phyloP scores from a whole-genome alignment of 2,113 vertebrate genomes.

The Abramis brama region DNA sequence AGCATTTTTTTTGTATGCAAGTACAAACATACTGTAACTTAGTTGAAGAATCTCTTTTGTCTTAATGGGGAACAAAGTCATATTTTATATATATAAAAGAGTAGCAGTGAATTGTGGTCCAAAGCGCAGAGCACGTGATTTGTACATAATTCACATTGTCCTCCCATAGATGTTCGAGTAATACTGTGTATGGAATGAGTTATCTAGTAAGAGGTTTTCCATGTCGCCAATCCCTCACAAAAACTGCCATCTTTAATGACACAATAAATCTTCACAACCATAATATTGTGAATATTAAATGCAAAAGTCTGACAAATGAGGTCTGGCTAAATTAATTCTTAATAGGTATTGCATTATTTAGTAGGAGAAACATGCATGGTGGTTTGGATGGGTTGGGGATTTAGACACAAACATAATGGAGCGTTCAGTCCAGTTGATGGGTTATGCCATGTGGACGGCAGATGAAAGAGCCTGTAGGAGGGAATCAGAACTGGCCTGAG shows the following conservation, averaged over 20 bases:
- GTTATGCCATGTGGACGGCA: background rate
- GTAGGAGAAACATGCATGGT: background rate
- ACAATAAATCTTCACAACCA: constrained; percentile 31
- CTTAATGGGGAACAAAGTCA: background rate
- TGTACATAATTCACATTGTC: background rate
- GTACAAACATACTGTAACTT: background rate
- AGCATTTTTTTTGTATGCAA: background rate
- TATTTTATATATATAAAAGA: background rate
- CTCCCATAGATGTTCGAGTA: background rate
- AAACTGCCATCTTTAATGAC: constrained; percentile 1
- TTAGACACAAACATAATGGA: background rate
- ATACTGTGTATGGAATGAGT: background rate
- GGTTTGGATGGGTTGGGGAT: background rate
- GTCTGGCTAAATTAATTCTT: constrained; percentile 38
- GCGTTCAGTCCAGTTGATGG: background rate
- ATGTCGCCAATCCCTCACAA: background rate
- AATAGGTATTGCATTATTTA: constrained; percentile 50
- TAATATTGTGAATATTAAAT: constrained; percentile 43
- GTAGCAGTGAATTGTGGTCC: background rate
- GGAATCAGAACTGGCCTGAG: background rate
- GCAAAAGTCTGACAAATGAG: constrained; percentile 13
- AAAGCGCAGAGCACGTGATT: background rate
- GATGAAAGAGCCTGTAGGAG: background rate
- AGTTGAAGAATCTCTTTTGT: background rate
- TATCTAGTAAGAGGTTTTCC: constrained; percentile 1